These are phyloP conservation scores for Hermetia illucens DNA, from an alignment of 1,140 invertebrate genomes.

Conservation along the genomic window DNA sequence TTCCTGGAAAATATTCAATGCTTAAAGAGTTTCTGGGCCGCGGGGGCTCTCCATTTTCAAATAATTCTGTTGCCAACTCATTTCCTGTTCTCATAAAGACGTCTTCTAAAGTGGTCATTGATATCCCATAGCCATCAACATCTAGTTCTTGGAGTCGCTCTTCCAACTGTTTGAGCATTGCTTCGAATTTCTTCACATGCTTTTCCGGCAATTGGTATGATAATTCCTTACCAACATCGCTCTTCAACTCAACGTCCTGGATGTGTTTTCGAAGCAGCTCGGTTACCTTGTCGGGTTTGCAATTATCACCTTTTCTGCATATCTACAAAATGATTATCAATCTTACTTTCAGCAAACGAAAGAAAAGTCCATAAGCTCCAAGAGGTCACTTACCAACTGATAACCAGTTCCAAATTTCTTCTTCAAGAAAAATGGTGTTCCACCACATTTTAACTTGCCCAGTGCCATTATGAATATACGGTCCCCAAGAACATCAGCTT, in stretches of 20 bases:
- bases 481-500: conserved; percentile 89
- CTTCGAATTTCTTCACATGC: conserved; percentile 16
- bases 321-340: conserved; percentile 12
- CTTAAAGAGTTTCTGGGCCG: too few species aligned
- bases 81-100: conserved; percentile 48
- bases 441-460: conserved; percentile 69
- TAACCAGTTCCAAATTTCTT: conserved; percentile 53
- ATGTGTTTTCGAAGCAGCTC: conserved; percentile 17
- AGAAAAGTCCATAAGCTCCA: too few species aligned
- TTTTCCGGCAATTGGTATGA: conserved; percentile 20
- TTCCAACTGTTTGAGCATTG: conserved; percentile 21
- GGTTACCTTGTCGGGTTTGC: conserved; percentile 16
- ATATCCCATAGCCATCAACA: conserved; percentile 75
- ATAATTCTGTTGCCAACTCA: too few species aligned
- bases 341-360: too few species aligned
- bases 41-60: too few species aligned
- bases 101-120: conserved; percentile 88
- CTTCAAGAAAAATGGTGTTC: conserved; percentile 77
- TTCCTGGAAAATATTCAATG: too few species aligned
- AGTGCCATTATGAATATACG: conserved; percentile 80
- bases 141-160: conserved; percentile 10
- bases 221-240: conserved; percentile 23
- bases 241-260: conserved; percentile 18
- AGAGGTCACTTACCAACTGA: conserved; percentile 17
- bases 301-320: conserved; percentile 22